phyloP scores from a whole-genome alignment of 1,140 invertebrate species.

The Diplogasteroides magnus region DNA sequence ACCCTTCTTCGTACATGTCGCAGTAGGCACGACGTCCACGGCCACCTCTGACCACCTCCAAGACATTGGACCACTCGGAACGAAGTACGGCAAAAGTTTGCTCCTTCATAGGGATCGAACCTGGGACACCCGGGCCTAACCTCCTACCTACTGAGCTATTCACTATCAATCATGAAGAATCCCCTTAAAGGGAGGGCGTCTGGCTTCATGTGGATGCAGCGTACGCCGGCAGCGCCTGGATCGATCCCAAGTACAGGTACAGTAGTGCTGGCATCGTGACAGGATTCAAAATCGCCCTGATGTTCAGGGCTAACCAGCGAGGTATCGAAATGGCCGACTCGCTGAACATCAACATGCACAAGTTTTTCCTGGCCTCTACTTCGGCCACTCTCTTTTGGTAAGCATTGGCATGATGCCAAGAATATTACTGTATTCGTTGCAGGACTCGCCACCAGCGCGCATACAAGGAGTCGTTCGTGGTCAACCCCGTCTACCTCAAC shows the following conservation, averaged over 20 bases:
- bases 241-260: conserved; percentile 57
- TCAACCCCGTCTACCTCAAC: conserved; percentile 8
- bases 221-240: conserved; percentile 66
- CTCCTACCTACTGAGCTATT: neutral
- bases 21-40: conserved; percentile 80
- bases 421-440: neutral
- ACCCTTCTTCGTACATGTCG: conserved; percentile 70
- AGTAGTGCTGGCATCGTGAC: conserved; percentile 15
- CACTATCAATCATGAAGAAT: too few species aligned
- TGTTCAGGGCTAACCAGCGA: conserved; percentile 23
- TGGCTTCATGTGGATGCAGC: conserved; percentile 82
- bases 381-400: conserved; percentile 58
- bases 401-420: neutral
- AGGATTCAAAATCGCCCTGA: neutral
- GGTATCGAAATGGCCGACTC: conserved; percentile 57
- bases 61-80: conserved; percentile 72
- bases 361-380: conserved; percentile 56
- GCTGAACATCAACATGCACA: conserved; percentile 60
- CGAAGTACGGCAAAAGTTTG: too few species aligned
- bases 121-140: neutral
- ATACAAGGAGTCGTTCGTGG: conserved; percentile 5
- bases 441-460: conserved; percentile 40
- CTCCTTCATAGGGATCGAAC: neutral
- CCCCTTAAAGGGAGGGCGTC: conserved; percentile 64
- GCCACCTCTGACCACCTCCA: conserved; percentile 81